Conservation (phyloP, 2,113 vertebrate genomes). For the Rana temporaria region DNA sequence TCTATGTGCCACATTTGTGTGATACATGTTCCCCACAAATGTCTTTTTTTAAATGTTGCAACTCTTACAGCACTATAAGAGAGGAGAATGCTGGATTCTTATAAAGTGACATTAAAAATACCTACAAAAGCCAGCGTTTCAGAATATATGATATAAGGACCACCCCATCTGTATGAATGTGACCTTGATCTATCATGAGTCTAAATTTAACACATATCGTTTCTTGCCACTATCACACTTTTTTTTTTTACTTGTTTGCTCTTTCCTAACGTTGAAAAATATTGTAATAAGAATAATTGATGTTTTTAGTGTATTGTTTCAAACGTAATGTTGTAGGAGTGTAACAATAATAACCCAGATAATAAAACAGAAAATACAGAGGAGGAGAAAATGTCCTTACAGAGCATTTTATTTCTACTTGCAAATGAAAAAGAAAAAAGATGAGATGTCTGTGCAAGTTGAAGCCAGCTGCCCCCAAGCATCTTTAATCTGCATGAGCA, state of each 20-base stretch:
- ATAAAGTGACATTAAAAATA: not conserved
- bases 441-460: constrained; percentile 56
- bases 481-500: constrained; percentile 57
- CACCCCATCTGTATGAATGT: constrained; percentile 30
- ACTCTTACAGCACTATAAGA: not conserved
- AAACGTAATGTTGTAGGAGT: not conserved
- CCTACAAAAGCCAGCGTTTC: not conserved
- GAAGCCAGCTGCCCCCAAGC: constrained; percentile 55
- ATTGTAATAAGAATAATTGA: not conserved
- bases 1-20: not conserved
- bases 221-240: constrained; percentile 18
- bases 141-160: constrained; percentile 32
- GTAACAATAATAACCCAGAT: constrained; percentile 26
- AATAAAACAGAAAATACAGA: constrained; percentile 43
- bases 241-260: not conserved
- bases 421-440: constrained; percentile 57
- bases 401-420: constrained; percentile 57
- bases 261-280: constrained; percentile 5
- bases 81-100: not conserved
- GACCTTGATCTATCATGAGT: constrained; percentile 40
- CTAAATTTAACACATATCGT: constrained; percentile 26
- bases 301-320: constrained; percentile 35
- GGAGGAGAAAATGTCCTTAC: constrained; percentile 53
- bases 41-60: not conserved
- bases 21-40: not conserved